Conservation (phyloP, 2,888 invertebrate species). For the Hypomecis atomaria region DNA sequence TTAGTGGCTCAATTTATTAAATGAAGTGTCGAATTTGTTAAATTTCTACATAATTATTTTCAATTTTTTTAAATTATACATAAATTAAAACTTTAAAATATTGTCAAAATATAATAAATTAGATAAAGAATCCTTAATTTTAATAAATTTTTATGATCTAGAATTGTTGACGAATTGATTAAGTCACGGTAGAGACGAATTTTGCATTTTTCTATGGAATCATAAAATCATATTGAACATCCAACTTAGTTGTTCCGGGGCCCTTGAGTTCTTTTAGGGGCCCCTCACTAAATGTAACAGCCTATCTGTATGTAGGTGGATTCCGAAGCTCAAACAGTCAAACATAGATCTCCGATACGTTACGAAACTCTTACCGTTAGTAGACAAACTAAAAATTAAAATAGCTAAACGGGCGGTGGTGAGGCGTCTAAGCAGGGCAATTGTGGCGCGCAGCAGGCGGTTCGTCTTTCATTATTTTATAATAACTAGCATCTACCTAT, state of each 20-base stretch:
- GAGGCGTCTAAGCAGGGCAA: constrained; percentile 81
- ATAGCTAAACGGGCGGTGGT: constrained; percentile 81
- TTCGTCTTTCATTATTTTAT: constrained; percentile 83
- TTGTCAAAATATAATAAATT: no score
- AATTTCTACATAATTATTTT: no score
- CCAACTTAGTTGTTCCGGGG: background rate
- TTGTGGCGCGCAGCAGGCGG: constrained; percentile 83
- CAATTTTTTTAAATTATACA: no score
- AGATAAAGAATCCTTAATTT: no score
- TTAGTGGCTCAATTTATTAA: no score
- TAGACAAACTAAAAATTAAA: constrained; percentile 84
- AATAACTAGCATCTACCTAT: constrained; percentile 69
- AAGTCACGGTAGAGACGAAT: no score
- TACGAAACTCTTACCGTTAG: constrained; percentile 78
- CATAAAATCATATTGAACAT: no score
- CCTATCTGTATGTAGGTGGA: constrained; percentile 56
- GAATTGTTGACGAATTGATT: no score
- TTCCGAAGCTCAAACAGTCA: constrained; percentile 44
- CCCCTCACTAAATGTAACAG: constrained; percentile 2
- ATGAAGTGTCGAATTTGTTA: no score
- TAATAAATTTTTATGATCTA: no score
- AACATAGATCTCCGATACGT: constrained; percentile 67
- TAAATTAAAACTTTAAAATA: no score
- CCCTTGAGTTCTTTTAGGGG: background rate
- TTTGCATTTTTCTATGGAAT: no score